Evolutionary conservation across 2,797 vertebrate genomes (phyloP), one percentile per base, ranked within the genome.

Genomic region (Babyrousa celebensis): DNA sequence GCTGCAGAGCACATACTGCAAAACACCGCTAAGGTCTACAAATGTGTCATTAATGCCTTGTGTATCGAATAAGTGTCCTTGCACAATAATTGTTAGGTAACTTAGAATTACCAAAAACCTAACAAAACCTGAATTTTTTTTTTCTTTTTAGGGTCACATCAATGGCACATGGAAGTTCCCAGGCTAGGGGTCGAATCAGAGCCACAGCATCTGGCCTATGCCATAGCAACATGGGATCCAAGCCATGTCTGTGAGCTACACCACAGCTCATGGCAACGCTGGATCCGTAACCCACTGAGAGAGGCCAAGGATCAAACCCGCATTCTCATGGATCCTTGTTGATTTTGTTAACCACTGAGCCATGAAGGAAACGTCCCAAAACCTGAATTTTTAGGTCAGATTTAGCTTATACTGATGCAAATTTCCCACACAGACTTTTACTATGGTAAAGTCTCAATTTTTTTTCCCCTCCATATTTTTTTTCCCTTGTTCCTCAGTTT

Each of bases 81-180:
- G 48, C 23, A 58, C 7, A 77, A 11, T 56, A 43, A 40, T 3
- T 10, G 12, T 36, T 40, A 63, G 71, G 6, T 36, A 58, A 78
- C 65, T 85, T 27, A 68, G 15, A 75, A 78, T 82, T 75, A 91
- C 10, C 29, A 43, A 89, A 92, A 91, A 65, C 23, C 10, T 74
- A 52, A 88, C 2, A 52, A 63, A 94, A 93, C 71, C 40, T 70
- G 2, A 48, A 43, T 43, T 48, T 48, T 10, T 48, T 48, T 48
- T 48, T 48, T 48, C 9, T 48, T 48, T 48, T 48, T 48, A 48
- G 43, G 43, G 43, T 48, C 9, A 48, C 43, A 48, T 48, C 43
- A 6, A 48, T 10, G 43, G 43, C 43, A 48, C 43, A 48, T 48
- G 5, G 43, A 48, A 48, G 43, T 48, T 48, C 43, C 43, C 43